Base-by-base conservation (phyloP, 2,797 vertebrate species). In the Sciurus carolinensis region DNA sequence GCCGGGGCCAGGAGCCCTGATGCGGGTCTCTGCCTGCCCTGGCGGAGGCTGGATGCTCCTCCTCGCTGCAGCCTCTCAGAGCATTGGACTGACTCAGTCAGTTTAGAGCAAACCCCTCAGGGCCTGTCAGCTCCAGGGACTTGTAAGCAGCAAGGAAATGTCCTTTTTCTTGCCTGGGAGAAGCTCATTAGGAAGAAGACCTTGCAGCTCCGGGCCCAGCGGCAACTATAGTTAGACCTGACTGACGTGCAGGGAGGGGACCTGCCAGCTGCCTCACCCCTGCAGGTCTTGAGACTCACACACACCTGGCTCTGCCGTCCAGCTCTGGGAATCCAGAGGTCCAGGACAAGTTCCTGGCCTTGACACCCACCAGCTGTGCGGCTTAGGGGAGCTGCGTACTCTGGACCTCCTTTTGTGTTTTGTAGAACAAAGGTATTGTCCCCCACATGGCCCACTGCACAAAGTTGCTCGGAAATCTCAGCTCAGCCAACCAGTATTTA, bases 31-130 rank as follows among this genome's bases (percentile, higher is more conserved):
- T 28, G 33, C 67, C 75, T 28, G 52, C 22, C 18, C 28, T 22
- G 0, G 24, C 0, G 2, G 10, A 77, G 57, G 36, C 64, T 1
- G 2, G 24, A 1, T 0, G 0, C 18, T 18, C 50, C 33, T n/a
- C 77, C 39, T 76, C 30, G 42, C 44, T 0, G 18, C 76, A 69
- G 73, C 81, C 69, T 95, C 57, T 89, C 30, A 10, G 39, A 72
- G 62, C 33, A 17, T 39, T 62, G 69, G 5, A 66, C 77, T 82
- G 76, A 76, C 82, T 90, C 20, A 44, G 87, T 79, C 62, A 62
- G 28, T 39, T 42, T 24, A 71, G 44, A 28, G 71, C 24, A 42
- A 83, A 66, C 10, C 71, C 84, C 33, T 26, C 9, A 3, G 82
- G 80, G 77, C 62, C 77, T 87, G 77, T 59, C 88, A 94, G 76